Evolutionary conservation across 2,113 vertebrate species (phyloP).

Genomic region (Haemorhous mexicanus): DNA sequence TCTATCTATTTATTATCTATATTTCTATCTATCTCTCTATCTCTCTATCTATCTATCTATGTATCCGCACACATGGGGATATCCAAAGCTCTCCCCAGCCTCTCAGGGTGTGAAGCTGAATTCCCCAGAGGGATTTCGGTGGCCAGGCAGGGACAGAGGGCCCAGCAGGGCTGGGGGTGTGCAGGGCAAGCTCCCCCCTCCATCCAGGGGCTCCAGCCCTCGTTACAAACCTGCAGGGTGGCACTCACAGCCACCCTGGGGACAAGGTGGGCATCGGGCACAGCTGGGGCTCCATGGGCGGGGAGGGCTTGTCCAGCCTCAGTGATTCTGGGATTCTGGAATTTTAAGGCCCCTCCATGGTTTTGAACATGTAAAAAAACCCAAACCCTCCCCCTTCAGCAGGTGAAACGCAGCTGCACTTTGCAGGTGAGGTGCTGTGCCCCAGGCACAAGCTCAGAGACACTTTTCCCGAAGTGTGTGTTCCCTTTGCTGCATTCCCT

Average conservation of each 20-base stretch:
- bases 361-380: not conserved
- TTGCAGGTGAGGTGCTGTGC: not conserved
- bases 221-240: not conserved
- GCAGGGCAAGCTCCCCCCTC: not conserved
- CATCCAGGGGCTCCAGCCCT: not conserved
- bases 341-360: not conserved
- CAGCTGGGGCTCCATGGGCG: not conserved
- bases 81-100: too few relatives aligned
- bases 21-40: too few relatives aligned
- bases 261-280: not conserved
- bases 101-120: too few relatives aligned
- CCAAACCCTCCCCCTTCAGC: not conserved
- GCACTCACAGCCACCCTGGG: not conserved
- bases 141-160: too few relatives aligned
- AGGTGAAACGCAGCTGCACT: rapidly evolving
- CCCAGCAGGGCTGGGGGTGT: not conserved
- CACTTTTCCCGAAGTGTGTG: not conserved
- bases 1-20: too few relatives aligned
- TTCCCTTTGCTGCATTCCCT: not conserved
- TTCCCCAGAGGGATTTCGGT: not conserved
- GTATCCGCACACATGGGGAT: too few relatives aligned
- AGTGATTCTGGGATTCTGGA: not conserved
- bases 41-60: too few relatives aligned
- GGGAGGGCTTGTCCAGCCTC: not conserved
- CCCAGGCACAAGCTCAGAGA: not conserved